Evolutionary conservation across 2,888 invertebrate genomes (phyloP), one percentile per base, ranked within the genome.

Genomic region (Timema podura): DNA sequence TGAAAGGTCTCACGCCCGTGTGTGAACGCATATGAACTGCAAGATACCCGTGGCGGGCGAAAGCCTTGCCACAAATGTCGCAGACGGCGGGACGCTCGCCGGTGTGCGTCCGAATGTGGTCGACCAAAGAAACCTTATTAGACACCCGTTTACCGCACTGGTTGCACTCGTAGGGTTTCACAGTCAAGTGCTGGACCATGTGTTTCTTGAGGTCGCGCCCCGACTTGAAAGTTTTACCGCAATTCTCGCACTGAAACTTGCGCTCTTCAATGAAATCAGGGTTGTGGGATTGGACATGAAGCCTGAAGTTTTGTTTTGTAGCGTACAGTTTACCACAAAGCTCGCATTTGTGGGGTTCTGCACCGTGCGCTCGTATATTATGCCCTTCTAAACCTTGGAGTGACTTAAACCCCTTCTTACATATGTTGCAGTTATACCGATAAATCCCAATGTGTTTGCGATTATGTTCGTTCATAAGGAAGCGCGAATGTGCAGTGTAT

Each of bases 381-480:
- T 87, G 87, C 68, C 86, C 86, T 75, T 83, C 81, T 71, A 85
- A 82, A 72, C 77, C 82, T 47, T 84, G 82, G 68, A 82, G 80
- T 74, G 85, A 83, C 79, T 83, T 83, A 73, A 86, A 86, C n/a
- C 85, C 85, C 76, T 85, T 85, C 74, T 83, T 83, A 76, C 86
- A 86, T 9, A 83, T 80, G 68, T 82, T 82, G 76, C 86, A 86
- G 75, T 82, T 83, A 76, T 85, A 86, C 73, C 84, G 84, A 73
- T 83, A 86, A 16, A 84, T 83, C 9, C 84, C 83, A 0, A 84
- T 82, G 76, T 89, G 89, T n/a, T 86, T 81, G 2, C 84, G 80
- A 0, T 83, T 79, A 75, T 89, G 89, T 0, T 84, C 82, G 64
- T 85, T 86, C 71, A 89, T 77, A 67, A 76, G 78, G 9, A 79